Base-by-base conservation (phyloP, 2,113 vertebrate species). In the Crotalus helleri region DNA sequence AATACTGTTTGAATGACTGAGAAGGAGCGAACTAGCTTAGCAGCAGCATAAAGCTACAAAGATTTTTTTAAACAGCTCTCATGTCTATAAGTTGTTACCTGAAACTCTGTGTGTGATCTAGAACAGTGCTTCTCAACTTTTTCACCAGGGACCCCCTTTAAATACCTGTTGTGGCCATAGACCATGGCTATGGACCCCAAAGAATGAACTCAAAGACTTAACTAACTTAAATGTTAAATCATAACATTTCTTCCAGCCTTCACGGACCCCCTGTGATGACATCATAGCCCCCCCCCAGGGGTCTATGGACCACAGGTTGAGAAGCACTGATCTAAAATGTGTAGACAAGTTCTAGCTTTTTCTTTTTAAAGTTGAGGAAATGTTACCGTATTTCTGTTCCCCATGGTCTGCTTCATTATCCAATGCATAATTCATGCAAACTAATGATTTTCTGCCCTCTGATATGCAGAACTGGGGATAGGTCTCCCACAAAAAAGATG, bases 401-500 rank as follows among this genome's bases (percentile, higher is more conserved):
- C 7, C 17, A 21, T 21, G 21, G 33, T 81, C 74, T 81, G 74
- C 33, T 81, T 81, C 33, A 81, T 81, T 44, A 44, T 81, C 74
- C 74, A 44, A 0, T 21, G 33, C 33, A 44, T 81, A 21, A 81
- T 81, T 44, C 33, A 21, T 81, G 74, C 74, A 81, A 81, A 13
- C 51, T 21, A 26, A 24, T 91, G 53, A 58, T 39, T 58, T 39
- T 89, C 57, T 93, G 74, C 91, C 92, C 91, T 89, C 92, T 93
- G 87, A 93, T 85, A 93, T 95, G 93, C 93, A 59, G 53, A 92
- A 24, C 44, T 81, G 69, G 33, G 17, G 17, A 39, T 39, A 81
- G 69, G 6, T 81, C n/a, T 19, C 69, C n/a, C n/a, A 81, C 64
- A 1, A 81, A 39, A 74, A 74, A 33, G 7, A 3, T 10, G 33